Base-by-base conservation (phyloP, 2,888 invertebrate species). In the Noctua comes region DNA sequence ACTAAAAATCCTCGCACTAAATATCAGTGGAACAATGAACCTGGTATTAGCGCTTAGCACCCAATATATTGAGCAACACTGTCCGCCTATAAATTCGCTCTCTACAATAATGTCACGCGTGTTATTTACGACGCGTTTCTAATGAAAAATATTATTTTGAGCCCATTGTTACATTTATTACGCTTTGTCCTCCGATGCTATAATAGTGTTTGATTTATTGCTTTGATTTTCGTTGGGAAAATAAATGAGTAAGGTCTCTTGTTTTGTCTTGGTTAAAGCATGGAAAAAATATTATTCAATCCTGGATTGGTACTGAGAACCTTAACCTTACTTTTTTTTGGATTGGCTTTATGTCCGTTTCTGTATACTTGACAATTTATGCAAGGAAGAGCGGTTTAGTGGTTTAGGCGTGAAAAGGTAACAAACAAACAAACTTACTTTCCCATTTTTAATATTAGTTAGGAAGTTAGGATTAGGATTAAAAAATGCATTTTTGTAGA, bases 131-230 rank as follows among this genome's bases (percentile, higher is more conserved):
- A 82, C 79, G 73, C 57, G 68, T 82, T 80, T 76, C 82, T 88
- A 88, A 88, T 89, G 89, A 88, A 88, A 88, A 89, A 88, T 89
- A 88, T 88, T 86, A 88, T 79, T 88, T 89, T 80, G 73, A 79
- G 71, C 77, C 79, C 71, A 84, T 80, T 79, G 77, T 80, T 73
- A 79, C 78, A 79, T 89, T 88, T 89, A 86, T 86, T 79, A 87
- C 46, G 73, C 69, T 76, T 84, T 68, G 62, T 68, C 69, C 70
- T 83, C 65, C 68, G 54, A 76, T 80, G 57, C 36, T 83, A 27
- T 70, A 77, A 82, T 84, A 81, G 75, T 84, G 82, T 54, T 71
- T 77, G 86, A 89, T 88, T 81, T 83, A 87, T 73, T 64, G 48
- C 57, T 68, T 76, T 43, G 73, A 76, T 68, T 68, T 68, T 86